Evolutionary conservation across 2,113 vertebrate genomes (phyloP).

Genomic region (Cinclus cinclus): DNA sequence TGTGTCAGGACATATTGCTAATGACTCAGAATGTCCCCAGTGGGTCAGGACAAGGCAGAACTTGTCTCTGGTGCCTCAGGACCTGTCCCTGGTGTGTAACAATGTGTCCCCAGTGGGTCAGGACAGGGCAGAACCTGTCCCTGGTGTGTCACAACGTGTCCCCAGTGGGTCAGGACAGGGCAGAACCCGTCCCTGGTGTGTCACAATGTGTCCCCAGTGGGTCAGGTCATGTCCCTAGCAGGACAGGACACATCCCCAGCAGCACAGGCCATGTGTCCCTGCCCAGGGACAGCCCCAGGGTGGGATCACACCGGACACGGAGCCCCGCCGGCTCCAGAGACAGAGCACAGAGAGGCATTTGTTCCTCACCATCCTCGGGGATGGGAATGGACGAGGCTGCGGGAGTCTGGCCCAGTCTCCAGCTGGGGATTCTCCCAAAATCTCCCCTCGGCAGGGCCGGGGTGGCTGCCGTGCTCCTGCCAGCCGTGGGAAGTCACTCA

Average conservation of each 20-base stretch:
- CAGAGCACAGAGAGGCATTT: accelerated
- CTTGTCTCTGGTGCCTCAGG: neutral
- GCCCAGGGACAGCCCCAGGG: neutral
- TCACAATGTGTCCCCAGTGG: accelerated
- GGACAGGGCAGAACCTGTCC: no score
- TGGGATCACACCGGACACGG: accelerated
- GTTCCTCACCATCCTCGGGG: neutral
- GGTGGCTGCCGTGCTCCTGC: constrained; percentile 8
- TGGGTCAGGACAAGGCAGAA: neutral
- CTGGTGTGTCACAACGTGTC: neutral
- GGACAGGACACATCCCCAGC: neutral
- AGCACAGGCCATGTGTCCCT: neutral
- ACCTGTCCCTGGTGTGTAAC: no score
- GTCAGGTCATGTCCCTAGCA: accelerated
- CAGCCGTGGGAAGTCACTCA: constrained; percentile 23
- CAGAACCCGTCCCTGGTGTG: neutral
- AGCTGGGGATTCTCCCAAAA: neutral
- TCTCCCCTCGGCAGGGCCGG: neutral
- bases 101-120: no score
- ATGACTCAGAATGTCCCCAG: accelerated
- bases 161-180: neutral
- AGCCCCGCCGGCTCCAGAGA: accelerated
- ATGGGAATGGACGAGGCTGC: neutral
- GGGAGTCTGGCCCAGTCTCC: accelerated
- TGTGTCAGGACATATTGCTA: neutral